phyloP scores from a whole-genome alignment of 1,140 invertebrate genomes.

The Papilio helenus region DNA sequence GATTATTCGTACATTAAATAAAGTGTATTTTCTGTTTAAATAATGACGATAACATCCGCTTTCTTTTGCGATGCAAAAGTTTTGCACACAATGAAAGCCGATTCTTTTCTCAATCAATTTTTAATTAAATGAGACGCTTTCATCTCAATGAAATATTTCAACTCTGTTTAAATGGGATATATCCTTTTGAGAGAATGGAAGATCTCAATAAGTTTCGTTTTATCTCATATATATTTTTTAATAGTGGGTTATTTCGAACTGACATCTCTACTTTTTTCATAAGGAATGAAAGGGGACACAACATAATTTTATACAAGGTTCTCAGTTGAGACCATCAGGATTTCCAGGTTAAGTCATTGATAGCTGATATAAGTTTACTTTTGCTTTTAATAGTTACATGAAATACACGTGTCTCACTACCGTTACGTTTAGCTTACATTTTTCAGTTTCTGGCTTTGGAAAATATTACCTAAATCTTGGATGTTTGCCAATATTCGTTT shows the following conservation, averaged over 20 bases:
- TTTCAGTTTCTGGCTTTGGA: neutral
- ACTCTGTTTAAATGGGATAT: neutral
- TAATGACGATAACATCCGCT: constrained; percentile 5
- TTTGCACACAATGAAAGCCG: neutral
- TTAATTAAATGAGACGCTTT: constrained; percentile 39
- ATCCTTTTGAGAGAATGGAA: neutral
- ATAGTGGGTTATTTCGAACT: neutral
- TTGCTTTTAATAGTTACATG: too few species aligned
- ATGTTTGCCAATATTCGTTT: constrained; percentile 17
- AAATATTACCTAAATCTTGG: constrained; percentile 17
- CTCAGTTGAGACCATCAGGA: too few species aligned
- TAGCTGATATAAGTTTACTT: too few species aligned
- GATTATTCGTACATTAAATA: neutral
- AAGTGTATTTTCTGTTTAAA: neutral
- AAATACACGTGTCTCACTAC: too few species aligned
- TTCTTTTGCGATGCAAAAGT: constrained; percentile 17
- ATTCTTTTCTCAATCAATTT: constrained; percentile 38
- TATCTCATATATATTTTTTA: neutral
- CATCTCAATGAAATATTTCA: neutral
- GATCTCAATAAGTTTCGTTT: neutral
- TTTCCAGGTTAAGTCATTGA: too few species aligned
- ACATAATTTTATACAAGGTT: too few species aligned
- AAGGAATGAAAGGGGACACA: too few species aligned
- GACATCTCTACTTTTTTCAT: too few species aligned
- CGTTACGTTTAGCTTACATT: neutral